Conservation (phyloP, 92 coral and sea anemone species). For the Anthopleura xanthogrammica region DNA sequence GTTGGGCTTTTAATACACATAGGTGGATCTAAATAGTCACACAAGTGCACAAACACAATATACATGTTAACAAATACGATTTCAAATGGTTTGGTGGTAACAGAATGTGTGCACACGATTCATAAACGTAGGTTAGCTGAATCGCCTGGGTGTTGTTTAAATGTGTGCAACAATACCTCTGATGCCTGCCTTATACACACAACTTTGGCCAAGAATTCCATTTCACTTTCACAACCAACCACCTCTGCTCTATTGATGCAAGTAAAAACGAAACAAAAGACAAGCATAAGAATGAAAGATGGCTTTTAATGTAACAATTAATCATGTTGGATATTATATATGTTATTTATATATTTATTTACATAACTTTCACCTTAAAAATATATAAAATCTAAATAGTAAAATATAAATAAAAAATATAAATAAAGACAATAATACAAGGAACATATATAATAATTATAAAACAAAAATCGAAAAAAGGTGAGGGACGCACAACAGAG, state of each 20-base stretch:
- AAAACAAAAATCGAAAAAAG: too few species aligned
- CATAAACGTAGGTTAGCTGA: too few species aligned
- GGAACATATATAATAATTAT: too few species aligned
- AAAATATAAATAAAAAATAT: too few species aligned
- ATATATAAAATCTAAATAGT: too few species aligned
- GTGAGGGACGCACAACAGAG: too few species aligned
- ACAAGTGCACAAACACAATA: too few species aligned
- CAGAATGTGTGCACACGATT: not conserved
- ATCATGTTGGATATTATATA: not conserved
- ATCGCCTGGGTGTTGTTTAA: not conserved
- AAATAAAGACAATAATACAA: too few species aligned
- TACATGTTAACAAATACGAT: too few species aligned
- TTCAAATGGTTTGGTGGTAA: not conserved
- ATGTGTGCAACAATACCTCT: conserved; percentile 48
- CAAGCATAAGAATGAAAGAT: not conserved
- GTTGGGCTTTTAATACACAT: too few species aligned
- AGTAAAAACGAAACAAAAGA: not conserved
- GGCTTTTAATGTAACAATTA: not conserved
- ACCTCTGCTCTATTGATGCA: conserved; percentile 57
- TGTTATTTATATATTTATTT: not conserved
- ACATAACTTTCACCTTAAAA: too few species aligned
- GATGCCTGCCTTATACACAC: conserved; percentile 91
- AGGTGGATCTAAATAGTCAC: too few species aligned
- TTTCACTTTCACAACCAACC: conserved; percentile 87
- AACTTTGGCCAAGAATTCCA: conserved; percentile 95